Evolutionary conservation across 1,140 invertebrate species (phyloP).

Genomic region (Rhyzopertha dominica): DNA sequence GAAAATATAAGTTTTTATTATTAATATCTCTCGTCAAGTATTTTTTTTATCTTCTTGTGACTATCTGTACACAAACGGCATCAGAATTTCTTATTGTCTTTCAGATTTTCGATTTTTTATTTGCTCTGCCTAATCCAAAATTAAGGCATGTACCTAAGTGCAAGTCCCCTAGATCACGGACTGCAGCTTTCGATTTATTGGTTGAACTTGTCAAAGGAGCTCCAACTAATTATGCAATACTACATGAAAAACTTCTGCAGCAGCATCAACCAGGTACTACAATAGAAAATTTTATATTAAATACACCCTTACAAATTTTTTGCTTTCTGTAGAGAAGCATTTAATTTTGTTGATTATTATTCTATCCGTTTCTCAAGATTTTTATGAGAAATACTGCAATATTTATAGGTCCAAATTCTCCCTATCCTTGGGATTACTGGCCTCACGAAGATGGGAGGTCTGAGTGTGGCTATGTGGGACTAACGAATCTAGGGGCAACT

Average conservation of each 20-base stretch:
- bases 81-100: no score
- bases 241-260: slow-evolving; percentile 75
- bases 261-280: slow-evolving; percentile 84
- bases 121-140: slow-evolving; percentile 80
- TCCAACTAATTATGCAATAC: slow-evolving; percentile 78
- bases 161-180: slow-evolving; percentile 81
- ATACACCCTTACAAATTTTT: no score
- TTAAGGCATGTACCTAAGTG: slow-evolving; percentile 86
- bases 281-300: no score
- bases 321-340: neutral
- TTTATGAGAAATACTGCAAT: slow-evolving; percentile 7
- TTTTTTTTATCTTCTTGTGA: no score
- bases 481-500: slow-evolving; percentile 91
- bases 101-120: slow-evolving; percentile 80
- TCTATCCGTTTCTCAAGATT: neutral
- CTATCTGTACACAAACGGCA: no score
- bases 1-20: no score
- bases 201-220: slow-evolving; percentile 80
- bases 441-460: slow-evolving; percentile 90
- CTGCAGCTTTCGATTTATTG: slow-evolving; percentile 84
- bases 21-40: no score
- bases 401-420: slow-evolving; percentile 64
- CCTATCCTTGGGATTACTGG: slow-evolving; percentile 96
- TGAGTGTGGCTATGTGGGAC: slow-evolving; percentile 89
- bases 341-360: neutral